Base-by-base conservation (phyloP, 2,888 invertebrate genomes). In the Cheilosia variabilis region DNA sequence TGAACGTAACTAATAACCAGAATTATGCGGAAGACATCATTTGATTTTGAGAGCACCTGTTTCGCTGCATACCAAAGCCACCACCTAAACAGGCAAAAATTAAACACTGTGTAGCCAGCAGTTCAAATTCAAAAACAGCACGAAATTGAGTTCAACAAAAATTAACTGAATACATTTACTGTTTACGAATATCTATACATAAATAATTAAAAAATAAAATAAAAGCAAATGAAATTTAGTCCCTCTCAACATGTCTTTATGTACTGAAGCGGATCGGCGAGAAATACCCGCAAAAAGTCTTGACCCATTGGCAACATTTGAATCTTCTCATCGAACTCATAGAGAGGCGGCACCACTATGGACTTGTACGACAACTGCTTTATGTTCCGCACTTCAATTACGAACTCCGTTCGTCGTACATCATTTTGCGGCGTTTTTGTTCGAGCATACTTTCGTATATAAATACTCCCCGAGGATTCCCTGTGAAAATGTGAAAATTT, bases 381-480 rank as follows among this genome's bases (percentile, higher is more conserved):
- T 7, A 86, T 81, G 24, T 86, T 86, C n/a, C 72, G 62, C 68
- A 86, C 81, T 72, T 81, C 81, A 27, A 86, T 86, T 27, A 72
- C 68, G 45, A 86, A 52, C 45, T 86, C 86, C 0, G 37, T 62
- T 5, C 27, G 37, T 15, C 63, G 76, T 0, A 73, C 68, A 15
- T 81, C 76, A n/a, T 77, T 63, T 27, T 81, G 72, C 0, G 62
- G 52, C 10, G 76, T 63, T 68, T 62, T 81, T 27, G 45, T 77
- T 37, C 81, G 76, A 9, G 37, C 58, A 9, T 41, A 58, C 71
- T 86, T 86, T 19, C 65, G 58, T 6, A 86, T 86, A 27, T 81
- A 86, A 50, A 81, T 19, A n/a, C 55, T 43, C 9, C 86, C 86
- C 1, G 72, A 63, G n/a, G 81, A 57, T 4, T 86, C 76, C n/a